Conservation (phyloP, 2,888 invertebrate genomes). For the Myopa tessellatipennis region DNA sequence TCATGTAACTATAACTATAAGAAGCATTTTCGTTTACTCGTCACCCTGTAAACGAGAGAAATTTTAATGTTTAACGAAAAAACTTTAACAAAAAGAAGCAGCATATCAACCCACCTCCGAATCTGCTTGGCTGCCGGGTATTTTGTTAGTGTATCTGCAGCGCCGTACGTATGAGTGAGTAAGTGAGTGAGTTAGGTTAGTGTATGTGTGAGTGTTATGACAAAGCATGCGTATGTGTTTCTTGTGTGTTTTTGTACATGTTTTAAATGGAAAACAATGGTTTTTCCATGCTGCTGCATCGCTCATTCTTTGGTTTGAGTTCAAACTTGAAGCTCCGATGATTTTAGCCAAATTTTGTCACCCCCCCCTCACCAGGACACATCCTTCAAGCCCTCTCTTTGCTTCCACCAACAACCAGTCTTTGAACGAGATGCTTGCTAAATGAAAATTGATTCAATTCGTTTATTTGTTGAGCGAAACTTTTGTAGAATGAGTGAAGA, state of each 20-base stretch:
- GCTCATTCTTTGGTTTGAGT: slow-evolving; percentile 14
- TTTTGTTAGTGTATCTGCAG: too few species aligned
- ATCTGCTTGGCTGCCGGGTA: too few species aligned
- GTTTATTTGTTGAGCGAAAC: neutral
- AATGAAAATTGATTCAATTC: slow-evolving; percentile 28
- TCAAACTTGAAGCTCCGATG: neutral
- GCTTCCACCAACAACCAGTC: neutral
- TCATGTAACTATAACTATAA: too few species aligned
- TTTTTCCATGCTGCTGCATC: neutral
- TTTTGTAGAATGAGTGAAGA: neutral
- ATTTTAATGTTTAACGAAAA: too few species aligned
- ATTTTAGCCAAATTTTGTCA: neutral
- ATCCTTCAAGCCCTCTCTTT: neutral
- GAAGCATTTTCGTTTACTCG: neutral
- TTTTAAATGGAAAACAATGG: neutral
- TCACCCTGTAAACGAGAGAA: neutral
- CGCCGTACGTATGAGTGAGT: too few species aligned
- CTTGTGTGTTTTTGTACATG: neutral
- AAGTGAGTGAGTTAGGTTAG: too few species aligned
- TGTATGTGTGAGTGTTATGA: neutral
- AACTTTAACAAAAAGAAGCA: too few species aligned
- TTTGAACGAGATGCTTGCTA: neutral
- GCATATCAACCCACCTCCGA: too few species aligned
- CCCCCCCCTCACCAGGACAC: neutral
- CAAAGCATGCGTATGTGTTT: neutral